Percentiles rank a stretch among this genome's conserved stretches.
These are phyloP conservation scores for Sphenodon punctatus DNA, from an alignment of 2,797 vertebrate genomes.

Conservation along the genomic window DNA sequence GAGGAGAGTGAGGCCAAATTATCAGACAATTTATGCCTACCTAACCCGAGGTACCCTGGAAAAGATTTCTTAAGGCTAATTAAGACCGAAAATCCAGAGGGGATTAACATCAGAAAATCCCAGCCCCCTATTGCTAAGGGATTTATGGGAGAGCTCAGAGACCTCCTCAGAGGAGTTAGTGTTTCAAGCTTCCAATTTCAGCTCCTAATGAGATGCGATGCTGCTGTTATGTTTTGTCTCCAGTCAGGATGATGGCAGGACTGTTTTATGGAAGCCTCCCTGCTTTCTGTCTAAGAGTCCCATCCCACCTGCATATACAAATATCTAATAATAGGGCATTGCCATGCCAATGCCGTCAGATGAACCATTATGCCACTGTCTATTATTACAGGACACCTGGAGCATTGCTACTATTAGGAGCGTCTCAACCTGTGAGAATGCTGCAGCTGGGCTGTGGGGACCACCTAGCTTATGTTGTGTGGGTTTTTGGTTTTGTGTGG, in stretches of 20 bases:
- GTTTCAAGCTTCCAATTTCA: not conserved
- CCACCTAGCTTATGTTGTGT: no score
- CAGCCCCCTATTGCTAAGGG: not conserved
- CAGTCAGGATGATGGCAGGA: not conserved
- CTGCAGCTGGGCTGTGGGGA: no score
- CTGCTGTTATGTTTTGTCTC: not conserved
- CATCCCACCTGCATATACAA: not conserved
- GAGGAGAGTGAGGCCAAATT: no score
- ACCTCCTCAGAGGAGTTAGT: not conserved
- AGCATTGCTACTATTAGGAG: not conserved
- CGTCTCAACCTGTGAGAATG: no score
- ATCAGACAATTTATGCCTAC: not conserved
- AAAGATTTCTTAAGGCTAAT: slow-evolving; percentile 20
- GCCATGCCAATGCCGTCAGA: not conserved
- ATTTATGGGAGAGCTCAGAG: not conserved
- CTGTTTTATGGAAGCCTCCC: no score
- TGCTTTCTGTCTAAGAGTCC: not conserved
- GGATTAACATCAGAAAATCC: slow-evolving; percentile 12
- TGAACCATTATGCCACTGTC: not conserved
- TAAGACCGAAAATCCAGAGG: not conserved
- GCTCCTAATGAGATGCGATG: not conserved
- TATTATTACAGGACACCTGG: not conserved
- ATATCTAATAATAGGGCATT: not conserved
- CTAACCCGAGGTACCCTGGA: not conserved
- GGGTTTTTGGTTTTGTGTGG: no score